Evolutionary conservation across 2,888 invertebrate species (phyloP), one percentile per base, ranked within the genome.

Genomic region (Oeneis ivallda): DNA sequence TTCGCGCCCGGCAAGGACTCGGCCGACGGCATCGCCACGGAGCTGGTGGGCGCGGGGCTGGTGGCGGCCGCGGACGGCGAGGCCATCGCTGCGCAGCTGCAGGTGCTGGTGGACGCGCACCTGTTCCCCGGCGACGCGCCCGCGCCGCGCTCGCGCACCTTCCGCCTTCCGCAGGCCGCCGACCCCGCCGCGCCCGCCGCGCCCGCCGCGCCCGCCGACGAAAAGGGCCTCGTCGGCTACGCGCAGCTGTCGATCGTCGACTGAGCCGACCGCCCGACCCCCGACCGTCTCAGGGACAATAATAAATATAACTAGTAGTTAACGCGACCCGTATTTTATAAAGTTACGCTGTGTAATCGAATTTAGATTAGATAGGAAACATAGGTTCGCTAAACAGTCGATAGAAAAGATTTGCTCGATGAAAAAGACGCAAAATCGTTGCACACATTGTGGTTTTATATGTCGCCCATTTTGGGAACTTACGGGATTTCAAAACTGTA

Each of bases 191-290:
- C 97, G 91, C 94, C 96, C 69, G 95, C 97, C 64, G 99, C n/a
- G n/a, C 93, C 84, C 45, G 74, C 79, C 76, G 98, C 97, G 91
- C 94, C 96, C 69, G 95, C 97, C 64, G 99, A 99, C 87, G 99
- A 99, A 88, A 97, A 97, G 82, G 96, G 98, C 53, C 93, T 99
- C 74, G 94, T 99, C 83, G 99, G 99, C 80, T 99, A 96, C 93
- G 99, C 99, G 85, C 99, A 99, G 93, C 96, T 99, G 84, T 98
- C 98, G 77, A 95, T 98, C 85, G 96, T 96, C 74, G 97, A 97
- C 93, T 97, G 94, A 85, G 11, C 37, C 49, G 39, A 4, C 45
- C 57, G 32, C 64, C 64, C 58, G 26, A 59, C 64, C 47, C 50
- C 60, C 62, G 64, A 43, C 53, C 60, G 54, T 62, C 65, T 52